phyloP scores from a whole-genome alignment of 2,797 vertebrate genomes.

The Spea hammondii region DNA sequence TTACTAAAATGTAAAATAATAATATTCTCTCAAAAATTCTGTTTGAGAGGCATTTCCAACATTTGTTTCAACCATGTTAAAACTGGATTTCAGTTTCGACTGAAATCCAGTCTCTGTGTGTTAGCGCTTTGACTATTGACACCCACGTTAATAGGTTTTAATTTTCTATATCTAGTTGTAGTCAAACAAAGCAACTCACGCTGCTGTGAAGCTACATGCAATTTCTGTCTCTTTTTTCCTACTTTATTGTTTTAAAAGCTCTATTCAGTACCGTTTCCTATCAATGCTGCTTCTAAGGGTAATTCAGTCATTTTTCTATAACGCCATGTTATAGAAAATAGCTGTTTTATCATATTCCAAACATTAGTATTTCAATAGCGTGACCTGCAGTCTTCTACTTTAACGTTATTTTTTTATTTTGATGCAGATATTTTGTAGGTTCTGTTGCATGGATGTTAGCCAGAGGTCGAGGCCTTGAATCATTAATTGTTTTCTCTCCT shows the following conservation, averaged over 20 bases:
- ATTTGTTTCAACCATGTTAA: no score
- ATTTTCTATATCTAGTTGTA: neutral
- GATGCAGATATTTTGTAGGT: constrained; percentile 36
- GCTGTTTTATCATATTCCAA: constrained; percentile 53
- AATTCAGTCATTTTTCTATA: constrained; percentile 64
- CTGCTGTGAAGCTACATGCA: constrained; percentile 66
- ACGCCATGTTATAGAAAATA: constrained; percentile 51
- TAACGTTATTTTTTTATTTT: constrained; percentile 58
- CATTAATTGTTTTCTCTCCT: constrained; percentile 79
- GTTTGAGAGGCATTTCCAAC: no score
- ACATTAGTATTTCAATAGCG: constrained; percentile 53
- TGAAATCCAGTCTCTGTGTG: neutral
- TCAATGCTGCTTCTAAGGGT: constrained; percentile 51
- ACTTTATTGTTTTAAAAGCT: constrained; percentile 54
- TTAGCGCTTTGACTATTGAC: neutral
- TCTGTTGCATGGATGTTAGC: constrained; percentile 69
- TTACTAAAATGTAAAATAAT: no score
- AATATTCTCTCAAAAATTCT: no score
- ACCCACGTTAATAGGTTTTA: neutral
- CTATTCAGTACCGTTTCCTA: constrained; percentile 53
- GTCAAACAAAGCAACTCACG: constrained; percentile 71
- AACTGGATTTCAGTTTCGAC: no score
- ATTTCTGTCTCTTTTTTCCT: constrained; percentile 67
- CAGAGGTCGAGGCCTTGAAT: constrained; percentile 67
- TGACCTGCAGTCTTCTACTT: constrained; percentile 58